Conservation (phyloP, 30 jellyfish, hydroid and myxozoan species). For the Nemopilema nomurai region DNA sequence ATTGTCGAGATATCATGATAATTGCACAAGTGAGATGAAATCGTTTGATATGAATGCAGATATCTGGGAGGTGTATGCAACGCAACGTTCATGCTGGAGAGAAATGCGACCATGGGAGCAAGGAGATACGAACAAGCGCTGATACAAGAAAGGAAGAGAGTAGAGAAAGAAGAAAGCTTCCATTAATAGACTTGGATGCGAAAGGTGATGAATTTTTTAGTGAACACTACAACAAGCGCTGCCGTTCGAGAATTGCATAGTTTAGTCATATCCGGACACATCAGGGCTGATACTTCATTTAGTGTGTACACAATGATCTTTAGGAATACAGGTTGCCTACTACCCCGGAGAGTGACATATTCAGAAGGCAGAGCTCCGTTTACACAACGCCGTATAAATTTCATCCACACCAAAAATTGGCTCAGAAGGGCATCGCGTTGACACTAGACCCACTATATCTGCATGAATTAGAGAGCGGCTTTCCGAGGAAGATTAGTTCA, state of each 20-base stretch:
- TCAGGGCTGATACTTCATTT: slow-evolving; percentile 1
- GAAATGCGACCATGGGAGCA: slow-evolving; percentile 48
- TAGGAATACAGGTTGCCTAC: neutral
- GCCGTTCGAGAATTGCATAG: neutral
- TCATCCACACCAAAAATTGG: too few relatives aligned
- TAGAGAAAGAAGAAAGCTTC: slow-evolving; percentile 1
- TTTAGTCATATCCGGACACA: neutral
- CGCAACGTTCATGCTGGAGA: slow-evolving; percentile 28
- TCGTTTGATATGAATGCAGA: slow-evolving; percentile 32
- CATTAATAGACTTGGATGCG: neutral
- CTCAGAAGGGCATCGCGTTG: too few relatives aligned
- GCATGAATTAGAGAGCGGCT: too few relatives aligned
- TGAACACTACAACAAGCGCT: neutral
- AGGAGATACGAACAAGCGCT: slow-evolving; percentile 48
- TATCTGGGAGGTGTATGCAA: slow-evolving; percentile 37
- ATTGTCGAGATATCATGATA: slow-evolving; percentile 21
- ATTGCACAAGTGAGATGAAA: slow-evolving; percentile 37
- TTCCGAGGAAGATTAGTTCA: too few relatives aligned
- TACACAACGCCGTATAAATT: too few relatives aligned
- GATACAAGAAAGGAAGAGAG: slow-evolving; percentile 16
- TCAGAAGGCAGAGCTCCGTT: too few relatives aligned
- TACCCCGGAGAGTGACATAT: too few relatives aligned
- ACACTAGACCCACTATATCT: too few relatives aligned
- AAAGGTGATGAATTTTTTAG: neutral
- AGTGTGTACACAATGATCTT: slow-evolving; percentile 8